Conservation (phyloP, 2,113 vertebrate species). For the Colossoma macropomum region DNA sequence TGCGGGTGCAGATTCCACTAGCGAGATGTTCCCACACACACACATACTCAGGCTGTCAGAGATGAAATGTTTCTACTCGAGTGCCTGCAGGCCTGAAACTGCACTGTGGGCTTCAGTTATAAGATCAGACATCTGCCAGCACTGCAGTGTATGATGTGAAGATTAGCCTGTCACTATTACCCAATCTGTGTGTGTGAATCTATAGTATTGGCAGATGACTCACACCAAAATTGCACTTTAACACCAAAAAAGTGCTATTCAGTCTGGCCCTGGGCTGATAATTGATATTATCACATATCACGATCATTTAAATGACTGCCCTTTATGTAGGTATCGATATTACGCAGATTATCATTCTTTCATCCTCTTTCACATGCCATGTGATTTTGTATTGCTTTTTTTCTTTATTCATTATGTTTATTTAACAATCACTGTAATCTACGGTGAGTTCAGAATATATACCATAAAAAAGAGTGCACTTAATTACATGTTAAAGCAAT, state of each 20-base stretch:
- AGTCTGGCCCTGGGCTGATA: no score
- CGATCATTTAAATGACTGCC: no score
- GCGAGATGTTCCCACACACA: slow-evolving; percentile 45
- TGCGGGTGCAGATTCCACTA: slow-evolving; percentile 36
- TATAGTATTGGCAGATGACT: neutral
- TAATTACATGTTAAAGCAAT: no score
- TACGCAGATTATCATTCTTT: no score
- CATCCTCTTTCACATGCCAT: no score
- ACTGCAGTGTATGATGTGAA: neutral
- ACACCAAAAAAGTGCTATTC: neutral
- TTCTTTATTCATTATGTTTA: no score
- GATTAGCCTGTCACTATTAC: slow-evolving; percentile 14
- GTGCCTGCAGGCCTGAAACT: slow-evolving; percentile 51
- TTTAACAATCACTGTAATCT: no score
- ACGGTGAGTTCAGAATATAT: no score
- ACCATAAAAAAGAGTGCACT: no score
- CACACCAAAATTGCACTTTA: neutral
- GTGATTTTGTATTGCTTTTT: no score
- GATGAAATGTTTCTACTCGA: slow-evolving; percentile 29
- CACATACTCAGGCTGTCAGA: slow-evolving; percentile 26
- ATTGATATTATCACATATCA: no score
- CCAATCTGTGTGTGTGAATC: neutral
- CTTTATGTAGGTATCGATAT: no score
- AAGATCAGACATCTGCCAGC: slow-evolving; percentile 8
- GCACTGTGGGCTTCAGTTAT: slow-evolving; percentile 29